Evolutionary conservation across 64 coral and sea anemone genomes (phyloP), one percentile per base, ranked within the genome.

Genomic region (Montipora capricornis): DNA sequence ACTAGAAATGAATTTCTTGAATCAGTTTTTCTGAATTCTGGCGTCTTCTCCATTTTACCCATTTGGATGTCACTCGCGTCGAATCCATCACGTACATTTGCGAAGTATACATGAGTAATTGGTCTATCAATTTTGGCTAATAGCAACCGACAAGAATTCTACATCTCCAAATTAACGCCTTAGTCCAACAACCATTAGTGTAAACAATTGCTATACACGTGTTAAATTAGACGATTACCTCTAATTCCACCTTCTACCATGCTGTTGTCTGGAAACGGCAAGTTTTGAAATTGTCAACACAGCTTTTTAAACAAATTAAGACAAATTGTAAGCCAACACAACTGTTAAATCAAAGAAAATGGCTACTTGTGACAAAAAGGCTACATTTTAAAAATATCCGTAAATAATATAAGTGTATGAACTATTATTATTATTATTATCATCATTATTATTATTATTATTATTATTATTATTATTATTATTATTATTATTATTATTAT

Each of bases 261-360:
- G 68, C 46, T n/a, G 19, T 71, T 73, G 37, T 10, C 64, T 86
- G 49, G 82, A 86, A 73, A 86, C 82, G 82, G 82, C 5, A 46
- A 6, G 17, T 86, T 66, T 86, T 71, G 64, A 14, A 67, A 86
- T 50, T 44, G 76, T 71, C 19, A 49, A 73, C 19, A 71, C 82
- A 86, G 82, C 82, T 86, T 51, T 86, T 73, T 22, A 86, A 86
- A 86, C 67, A 71, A 8, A 86, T 49, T 71, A 47, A 20, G 19
- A 16, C 66, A 71, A 22, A 46, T n/a, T 84, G 61, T 71, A 44
- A 71, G 13, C 15, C 70, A 86, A 86, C 66, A 73, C 15, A 86
- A 22, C 47, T 68, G 61, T 64, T 14, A 64, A 7, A 64, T 64
- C 6, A 12, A 64, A 64, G 14, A 4, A 16, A 5, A 55, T 10